phyloP scores from a whole-genome alignment of 2,797 vertebrate species.

The Melanotaenia pygmaea region DNA sequence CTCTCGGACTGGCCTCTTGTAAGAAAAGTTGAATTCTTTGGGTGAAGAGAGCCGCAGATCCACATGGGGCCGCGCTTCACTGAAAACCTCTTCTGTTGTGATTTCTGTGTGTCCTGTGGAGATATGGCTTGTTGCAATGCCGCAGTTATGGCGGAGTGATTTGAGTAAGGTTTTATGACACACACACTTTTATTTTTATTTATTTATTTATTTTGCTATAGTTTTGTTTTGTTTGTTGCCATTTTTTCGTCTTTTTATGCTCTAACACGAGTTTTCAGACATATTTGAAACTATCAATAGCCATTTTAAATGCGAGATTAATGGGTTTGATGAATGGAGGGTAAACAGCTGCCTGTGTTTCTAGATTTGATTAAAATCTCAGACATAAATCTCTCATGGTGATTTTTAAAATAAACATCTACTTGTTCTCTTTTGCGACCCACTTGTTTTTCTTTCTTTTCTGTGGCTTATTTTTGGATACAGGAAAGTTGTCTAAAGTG shows the following conservation, averaged over 20 bases:
- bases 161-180: slow-evolving; percentile 12
- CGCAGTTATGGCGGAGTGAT: neutral
- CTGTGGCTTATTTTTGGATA: too few species aligned
- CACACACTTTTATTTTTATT: neutral
- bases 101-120: neutral
- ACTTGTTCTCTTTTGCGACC: too few species aligned
- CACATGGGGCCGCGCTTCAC: slow-evolving; percentile 58
- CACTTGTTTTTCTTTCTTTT: too few species aligned
- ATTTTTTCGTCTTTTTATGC: neutral
- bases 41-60: neutral
- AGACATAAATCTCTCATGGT: too few species aligned
- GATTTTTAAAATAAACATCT: too few species aligned
- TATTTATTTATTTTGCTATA: neutral
- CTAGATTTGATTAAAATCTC: too few species aligned
- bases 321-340: neutral
- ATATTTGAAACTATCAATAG: too few species aligned
- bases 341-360: too few species aligned
- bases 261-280: too few species aligned
- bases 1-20: neutral
- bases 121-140: slow-evolving; percentile 16
- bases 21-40: neutral
- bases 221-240: too few species aligned
- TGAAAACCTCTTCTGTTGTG: neutral
- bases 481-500: too few species aligned
- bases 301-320: neutral